Evolutionary conservation across 2,888 invertebrate genomes (phyloP).

Genomic region (Minunthozetes semirufus): DNA sequence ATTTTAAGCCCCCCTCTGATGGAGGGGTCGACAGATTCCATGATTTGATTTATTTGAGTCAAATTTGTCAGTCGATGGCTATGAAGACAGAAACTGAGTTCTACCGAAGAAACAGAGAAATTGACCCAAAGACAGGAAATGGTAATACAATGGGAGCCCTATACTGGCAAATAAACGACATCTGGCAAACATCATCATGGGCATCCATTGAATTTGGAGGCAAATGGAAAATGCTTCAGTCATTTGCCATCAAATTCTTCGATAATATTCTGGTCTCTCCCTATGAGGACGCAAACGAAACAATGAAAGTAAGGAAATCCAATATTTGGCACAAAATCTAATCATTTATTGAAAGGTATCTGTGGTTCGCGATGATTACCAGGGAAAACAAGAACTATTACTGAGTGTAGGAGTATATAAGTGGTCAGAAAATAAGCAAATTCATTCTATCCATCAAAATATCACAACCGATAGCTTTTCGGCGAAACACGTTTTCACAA

Average conservation of each 20-base stretch:
- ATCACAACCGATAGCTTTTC: conserved; percentile 3
- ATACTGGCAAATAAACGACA: conserved; percentile 95
- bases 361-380: background rate
- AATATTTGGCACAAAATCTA: too few relatives aligned
- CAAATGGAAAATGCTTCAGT: conserved; percentile 81
- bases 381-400: background rate
- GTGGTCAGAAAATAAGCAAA: conserved; percentile 40
- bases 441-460: background rate
- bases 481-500: background rate
- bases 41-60: conserved; percentile 72
- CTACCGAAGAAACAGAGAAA: conserved; percentile 59
- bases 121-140: conserved; percentile 50
- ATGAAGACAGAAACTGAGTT: conserved; percentile 76
- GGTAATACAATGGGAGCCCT: conserved; percentile 89
- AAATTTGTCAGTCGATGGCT: conserved; percentile 77
- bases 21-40: conserved; percentile 52
- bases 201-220: conserved; percentile 70
- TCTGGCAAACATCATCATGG: conserved; percentile 97
- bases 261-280: conserved; percentile 48
- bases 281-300: conserved; percentile 43
- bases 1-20: conserved; percentile 58
- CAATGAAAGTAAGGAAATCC: conserved; percentile 34
- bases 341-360: background rate
- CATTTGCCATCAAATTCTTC: conserved; percentile 73
- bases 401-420: conserved; percentile 31